Evolutionary conservation across 2,888 invertebrate genomes (phyloP), one percentile per base, ranked within the genome.

Genomic region (Cosmia pyralina): DNA sequence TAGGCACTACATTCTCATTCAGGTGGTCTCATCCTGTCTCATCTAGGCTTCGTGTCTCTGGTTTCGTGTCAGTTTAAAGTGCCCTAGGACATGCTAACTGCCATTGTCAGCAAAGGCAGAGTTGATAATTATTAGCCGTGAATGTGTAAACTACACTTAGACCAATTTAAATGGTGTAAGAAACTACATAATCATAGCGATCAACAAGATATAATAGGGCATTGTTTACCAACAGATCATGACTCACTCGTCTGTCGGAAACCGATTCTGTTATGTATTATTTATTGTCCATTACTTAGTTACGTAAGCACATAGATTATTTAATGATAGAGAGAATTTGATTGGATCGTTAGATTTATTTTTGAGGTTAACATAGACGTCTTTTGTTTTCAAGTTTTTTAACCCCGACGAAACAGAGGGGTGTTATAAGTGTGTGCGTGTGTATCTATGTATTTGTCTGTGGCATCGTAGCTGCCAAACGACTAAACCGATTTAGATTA

Each of bases 141-240:
- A 82, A 71, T 68, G 79, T 78, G 55, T 55, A 3, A 55, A 55
- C 7, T 55, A 22, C 53, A 22, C 13, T 53, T 52, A 4, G 11
- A 11, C 11, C 22, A 53, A 22, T 13, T 53, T 53, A 53, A 53
- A 53, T 53, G 22, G 11, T 22, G 52, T 53, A n/a, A 53, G 44
- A 77, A 68, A 81, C 46, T 28, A 59, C 65, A 83, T 50, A 34
- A 82, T 59, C 58, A 50, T 53, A 65, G 52, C 22, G 52, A 76
- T 38, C 55, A 58, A 22, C 44, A 19, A 28, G 62, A 77, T 59
- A 72, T 65, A 69, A 83, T 60, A 55, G n/a, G 41, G 22, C 50
- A 79, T 83, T 80, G 83, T 80, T 80, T 83, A 79, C 83, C 72
- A 65, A 68, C 52, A 65, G 59, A 59, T 17, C 28, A n/a, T 79